Evolutionary conservation across 2,888 invertebrate genomes (phyloP).

Genomic region (Helicoverpa assulta): DNA sequence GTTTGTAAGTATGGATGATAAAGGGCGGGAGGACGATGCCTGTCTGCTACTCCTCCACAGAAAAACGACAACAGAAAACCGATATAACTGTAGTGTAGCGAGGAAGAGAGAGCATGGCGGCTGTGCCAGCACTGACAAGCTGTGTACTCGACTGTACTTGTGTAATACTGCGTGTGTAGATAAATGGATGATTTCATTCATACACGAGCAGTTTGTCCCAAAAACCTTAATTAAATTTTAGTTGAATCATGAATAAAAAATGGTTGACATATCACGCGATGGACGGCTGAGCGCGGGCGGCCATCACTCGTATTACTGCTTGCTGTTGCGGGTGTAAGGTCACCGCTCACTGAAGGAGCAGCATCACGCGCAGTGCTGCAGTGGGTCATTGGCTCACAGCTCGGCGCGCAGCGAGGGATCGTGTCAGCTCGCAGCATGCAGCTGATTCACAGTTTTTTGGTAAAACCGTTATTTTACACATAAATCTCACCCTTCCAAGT

Average conservation of each 20-base stretch:
- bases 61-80: too few relatives aligned
- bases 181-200: background rate
- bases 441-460: constrained; percentile 83
- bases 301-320: background rate
- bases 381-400: constrained; percentile 35
- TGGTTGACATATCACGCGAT: constrained; percentile 47
- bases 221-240: constrained; percentile 26
- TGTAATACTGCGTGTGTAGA: too few relatives aligned
- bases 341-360: background rate
- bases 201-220: constrained; percentile 5
- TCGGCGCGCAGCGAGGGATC: constrained; percentile 62
- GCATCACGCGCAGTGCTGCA: background rate
- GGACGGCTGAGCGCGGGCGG: background rate
- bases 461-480: constrained; percentile 88
- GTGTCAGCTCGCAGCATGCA: constrained; percentile 70
- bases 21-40: too few relatives aligned
- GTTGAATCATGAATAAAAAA: constrained; percentile 33
- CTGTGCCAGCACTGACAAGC: too few relatives aligned
- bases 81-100: too few relatives aligned
- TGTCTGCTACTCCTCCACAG: too few relatives aligned
- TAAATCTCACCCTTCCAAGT: constrained; percentile 89
- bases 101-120: too few relatives aligned
- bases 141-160: too few relatives aligned
- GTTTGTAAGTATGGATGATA: too few relatives aligned
- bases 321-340: background rate